These are phyloP conservation scores for Trichosurus vulpecula DNA, from an alignment of 2,797 vertebrate species.

Conservation along the genomic window DNA sequence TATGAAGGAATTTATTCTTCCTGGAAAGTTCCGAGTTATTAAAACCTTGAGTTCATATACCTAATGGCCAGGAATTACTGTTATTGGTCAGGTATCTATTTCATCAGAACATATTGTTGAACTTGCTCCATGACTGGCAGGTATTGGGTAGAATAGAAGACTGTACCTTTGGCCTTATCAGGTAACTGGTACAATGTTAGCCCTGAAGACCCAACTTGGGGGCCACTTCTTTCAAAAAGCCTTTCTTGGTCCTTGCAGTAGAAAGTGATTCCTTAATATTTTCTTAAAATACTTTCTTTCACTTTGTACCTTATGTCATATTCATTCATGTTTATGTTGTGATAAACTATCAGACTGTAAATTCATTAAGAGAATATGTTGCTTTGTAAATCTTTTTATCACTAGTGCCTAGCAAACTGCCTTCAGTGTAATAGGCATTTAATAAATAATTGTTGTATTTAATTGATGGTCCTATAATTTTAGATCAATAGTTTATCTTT, in stretches of 20 bases:
- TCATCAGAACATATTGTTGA: too few relatives aligned
- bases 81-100: too few relatives aligned
- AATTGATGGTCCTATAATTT: neutral
- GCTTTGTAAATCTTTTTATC: neutral
- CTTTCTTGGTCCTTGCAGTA: neutral
- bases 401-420: neutral
- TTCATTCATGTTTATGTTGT: neutral
- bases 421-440: neutral
- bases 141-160: too few relatives aligned
- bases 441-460: neutral
- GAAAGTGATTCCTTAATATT: neutral
- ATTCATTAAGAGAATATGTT: neutral
- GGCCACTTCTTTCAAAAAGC: neutral
- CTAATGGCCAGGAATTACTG: too few relatives aligned
- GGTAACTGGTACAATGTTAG: neutral
- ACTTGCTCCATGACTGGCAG: too few relatives aligned
- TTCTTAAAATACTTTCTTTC: neutral
- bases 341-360: neutral
- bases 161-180: too few relatives aligned
- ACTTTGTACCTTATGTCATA: neutral
- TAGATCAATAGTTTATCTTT: neutral
- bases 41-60: neutral
- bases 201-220: neutral
- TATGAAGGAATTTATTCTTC: neutral
- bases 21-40: neutral